A percentile compares a stretch with the other conserved stretches of the same genome.
Conservation (phyloP, 2,113 vertebrate species). For the Anarrhichthys ocellatus region DNA sequence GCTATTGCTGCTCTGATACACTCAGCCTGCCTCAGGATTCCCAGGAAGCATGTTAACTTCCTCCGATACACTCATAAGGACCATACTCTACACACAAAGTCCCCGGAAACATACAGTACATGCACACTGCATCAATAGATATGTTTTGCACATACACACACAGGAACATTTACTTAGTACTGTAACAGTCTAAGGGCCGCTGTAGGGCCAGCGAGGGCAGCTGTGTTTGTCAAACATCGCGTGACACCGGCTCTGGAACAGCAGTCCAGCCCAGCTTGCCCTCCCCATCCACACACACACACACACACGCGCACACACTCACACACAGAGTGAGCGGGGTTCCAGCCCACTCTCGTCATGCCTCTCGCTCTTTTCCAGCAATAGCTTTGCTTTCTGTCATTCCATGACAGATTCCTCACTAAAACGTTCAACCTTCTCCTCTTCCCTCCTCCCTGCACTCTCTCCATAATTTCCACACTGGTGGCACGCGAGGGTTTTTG, state of each 20-base stretch:
- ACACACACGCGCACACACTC: constrained; percentile 47
- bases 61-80: constrained; percentile 5
- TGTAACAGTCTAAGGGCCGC: constrained; percentile 62
- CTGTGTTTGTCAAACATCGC: constrained; percentile 84
- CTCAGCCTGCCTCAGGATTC: constrained; percentile 31
- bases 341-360: constrained; percentile 74
- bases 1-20: constrained; percentile 24
- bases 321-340: constrained; percentile 47
- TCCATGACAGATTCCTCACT: constrained; percentile 83
- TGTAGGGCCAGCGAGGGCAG: constrained; percentile 75
- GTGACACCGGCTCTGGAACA: constrained; percentile 81
- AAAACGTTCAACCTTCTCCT: constrained; percentile 81
- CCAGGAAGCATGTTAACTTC: constrained; percentile 13
- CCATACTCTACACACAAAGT: constrained; percentile 23
- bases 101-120: neutral
- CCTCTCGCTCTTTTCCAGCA: constrained; percentile 78
- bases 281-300: constrained; percentile 50
- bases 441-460: constrained; percentile 66
- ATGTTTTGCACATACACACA: constrained; percentile 17
- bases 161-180: constrained; percentile 37
- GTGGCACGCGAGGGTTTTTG: constrained; percentile 83
- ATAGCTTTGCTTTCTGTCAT: constrained; percentile 83
- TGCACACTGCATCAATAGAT: constrained; percentile 3
- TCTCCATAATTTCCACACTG: constrained; percentile 82
- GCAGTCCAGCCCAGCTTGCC: constrained; percentile 72